These are phyloP conservation scores for Zaprionus camerounensis DNA, from an alignment of 1,140 invertebrate species.

Conservation along the genomic window DNA sequence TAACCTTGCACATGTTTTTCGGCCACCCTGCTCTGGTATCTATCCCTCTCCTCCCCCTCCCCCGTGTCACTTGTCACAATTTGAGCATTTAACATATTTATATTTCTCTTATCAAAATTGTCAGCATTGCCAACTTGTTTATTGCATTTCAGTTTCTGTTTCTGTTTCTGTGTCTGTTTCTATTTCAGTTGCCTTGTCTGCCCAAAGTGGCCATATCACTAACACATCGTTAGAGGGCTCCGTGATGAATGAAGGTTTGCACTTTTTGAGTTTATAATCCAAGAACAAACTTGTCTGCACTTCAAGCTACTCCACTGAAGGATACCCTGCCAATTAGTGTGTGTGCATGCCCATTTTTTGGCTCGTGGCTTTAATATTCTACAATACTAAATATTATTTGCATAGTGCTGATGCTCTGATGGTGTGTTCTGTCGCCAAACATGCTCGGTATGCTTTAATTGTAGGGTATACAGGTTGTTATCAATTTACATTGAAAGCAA, in stretches of 20 bases:
- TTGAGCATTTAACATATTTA: constrained; percentile 61
- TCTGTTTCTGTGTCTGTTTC: neutral
- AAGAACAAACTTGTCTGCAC: neutral
- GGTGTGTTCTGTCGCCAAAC: too few species aligned
- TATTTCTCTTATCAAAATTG: constrained; percentile 74
- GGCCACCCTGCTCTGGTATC: too few species aligned
- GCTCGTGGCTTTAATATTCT: too few species aligned
- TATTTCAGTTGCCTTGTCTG: neutral
- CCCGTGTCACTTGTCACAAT: constrained; percentile 63
- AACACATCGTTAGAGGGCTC: neutral
- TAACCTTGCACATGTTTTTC: neutral
- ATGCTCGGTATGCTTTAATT: too few species aligned
- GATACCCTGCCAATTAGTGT: neutral
- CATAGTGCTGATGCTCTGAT: too few species aligned
- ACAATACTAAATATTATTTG: too few species aligned
- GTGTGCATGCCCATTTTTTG: too few species aligned
- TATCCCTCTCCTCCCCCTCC: neutral
- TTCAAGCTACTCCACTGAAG: neutral
- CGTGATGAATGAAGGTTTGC: neutral
- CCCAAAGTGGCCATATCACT: neutral
- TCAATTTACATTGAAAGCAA: too few species aligned
- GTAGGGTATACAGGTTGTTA: too few species aligned
- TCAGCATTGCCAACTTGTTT: constrained; percentile 75
- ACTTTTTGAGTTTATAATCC: neutral
- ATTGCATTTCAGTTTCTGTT: constrained; percentile 59